These are phyloP conservation scores for Bombyx mandarina DNA, from an alignment of 1,140 invertebrate species.

Conservation along the genomic window DNA sequence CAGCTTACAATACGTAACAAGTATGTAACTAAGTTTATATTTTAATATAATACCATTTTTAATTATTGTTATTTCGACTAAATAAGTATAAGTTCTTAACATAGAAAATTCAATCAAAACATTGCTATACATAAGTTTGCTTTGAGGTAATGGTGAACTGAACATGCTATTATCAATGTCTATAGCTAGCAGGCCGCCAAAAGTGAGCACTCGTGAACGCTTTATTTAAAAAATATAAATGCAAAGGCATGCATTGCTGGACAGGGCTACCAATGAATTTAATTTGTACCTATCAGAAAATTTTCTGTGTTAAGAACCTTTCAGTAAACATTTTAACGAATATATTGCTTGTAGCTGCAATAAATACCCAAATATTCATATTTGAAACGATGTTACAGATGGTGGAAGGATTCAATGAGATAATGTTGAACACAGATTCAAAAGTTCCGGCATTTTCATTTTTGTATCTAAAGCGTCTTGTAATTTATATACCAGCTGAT, in stretches of 20 bases:
- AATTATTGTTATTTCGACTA: constrained; percentile 54
- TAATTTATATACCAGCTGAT: too few species aligned
- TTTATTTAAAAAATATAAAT: too few species aligned
- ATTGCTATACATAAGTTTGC: constrained; percentile 2
- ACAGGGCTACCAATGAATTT: too few species aligned
- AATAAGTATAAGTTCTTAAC: constrained; percentile 36
- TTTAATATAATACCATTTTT: constrained; percentile 35
- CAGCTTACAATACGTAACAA: constrained; percentile 50
- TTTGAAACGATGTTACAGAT: not conserved
- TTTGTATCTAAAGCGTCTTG: too few species aligned
- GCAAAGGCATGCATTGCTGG: too few species aligned
- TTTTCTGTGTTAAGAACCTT: too few species aligned
- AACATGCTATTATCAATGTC: too few species aligned
- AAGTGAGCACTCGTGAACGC: too few species aligned
- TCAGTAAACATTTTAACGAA: constrained; percentile 13
- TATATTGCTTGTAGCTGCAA: constrained; percentile 36
- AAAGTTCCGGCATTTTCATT: too few species aligned
- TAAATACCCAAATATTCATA: constrained; percentile 7
- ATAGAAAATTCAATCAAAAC: constrained; percentile 54
- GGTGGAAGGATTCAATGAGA: constrained; percentile 7
- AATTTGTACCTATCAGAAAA: too few species aligned
- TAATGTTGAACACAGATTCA: not conserved
- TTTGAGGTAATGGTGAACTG: too few species aligned
- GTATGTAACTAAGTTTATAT: constrained; percentile 55
- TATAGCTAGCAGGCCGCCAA: too few species aligned